Evolutionary conservation across 2,888 invertebrate genomes (phyloP).

Genomic region (Rapana venosa): DNA sequence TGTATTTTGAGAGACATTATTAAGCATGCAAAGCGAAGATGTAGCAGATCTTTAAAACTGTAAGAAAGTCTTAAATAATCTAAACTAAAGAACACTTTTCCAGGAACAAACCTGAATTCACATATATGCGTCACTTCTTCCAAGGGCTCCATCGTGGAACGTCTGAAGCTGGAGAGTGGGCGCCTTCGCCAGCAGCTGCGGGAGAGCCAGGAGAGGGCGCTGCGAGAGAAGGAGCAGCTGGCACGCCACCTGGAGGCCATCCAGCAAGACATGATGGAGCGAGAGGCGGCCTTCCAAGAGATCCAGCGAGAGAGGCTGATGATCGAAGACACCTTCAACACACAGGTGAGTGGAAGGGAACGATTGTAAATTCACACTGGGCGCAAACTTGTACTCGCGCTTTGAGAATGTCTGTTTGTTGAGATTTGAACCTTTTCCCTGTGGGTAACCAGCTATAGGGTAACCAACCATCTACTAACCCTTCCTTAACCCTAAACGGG

Average conservation of each 20-base stretch:
- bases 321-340: conserved; percentile 73
- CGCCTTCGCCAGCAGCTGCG: conserved; percentile 74
- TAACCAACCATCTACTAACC: no score
- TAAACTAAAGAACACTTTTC: no score
- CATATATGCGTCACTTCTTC: background rate
- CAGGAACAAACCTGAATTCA: no score
- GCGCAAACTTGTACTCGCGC: no score
- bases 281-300: conserved; percentile 79
- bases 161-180: conserved; percentile 76
- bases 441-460: no score
- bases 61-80: no score
- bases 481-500: no score
- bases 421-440: no score
- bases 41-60: no score
- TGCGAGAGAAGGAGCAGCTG: conserved; percentile 79
- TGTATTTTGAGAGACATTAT: no score
- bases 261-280: conserved; percentile 80
- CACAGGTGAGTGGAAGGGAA: conserved; percentile 54
- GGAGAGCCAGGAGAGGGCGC: conserved; percentile 78
- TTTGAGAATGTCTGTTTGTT: no score
- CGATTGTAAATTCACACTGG: background rate
- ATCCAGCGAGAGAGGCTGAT: conserved; percentile 76
- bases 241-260: conserved; percentile 79
- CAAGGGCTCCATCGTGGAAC: conserved; percentile 73
- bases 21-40: no score